phyloP scores from a whole-genome alignment of 2,113 vertebrate species.

The Clinocottus analis region DNA sequence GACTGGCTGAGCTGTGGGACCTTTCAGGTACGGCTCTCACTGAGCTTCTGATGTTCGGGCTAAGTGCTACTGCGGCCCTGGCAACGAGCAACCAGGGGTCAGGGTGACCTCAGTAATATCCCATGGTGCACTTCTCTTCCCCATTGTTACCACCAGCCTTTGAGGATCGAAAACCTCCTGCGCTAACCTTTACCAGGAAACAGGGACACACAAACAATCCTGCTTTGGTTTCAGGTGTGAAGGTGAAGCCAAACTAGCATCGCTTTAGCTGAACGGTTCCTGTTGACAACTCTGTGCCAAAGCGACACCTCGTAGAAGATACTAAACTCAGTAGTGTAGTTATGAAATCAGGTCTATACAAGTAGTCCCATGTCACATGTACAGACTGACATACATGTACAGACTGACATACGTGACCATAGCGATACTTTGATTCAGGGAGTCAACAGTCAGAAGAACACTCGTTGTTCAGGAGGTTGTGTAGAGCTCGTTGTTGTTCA shows the following conservation, averaged over 20 bases:
- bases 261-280: conserved; percentile 42
- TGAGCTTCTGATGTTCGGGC: conserved; percentile 32
- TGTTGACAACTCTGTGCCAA: conserved; percentile 74
- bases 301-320: conserved; percentile 51
- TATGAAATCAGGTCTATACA: conserved; percentile 27
- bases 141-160: conserved; percentile 69
- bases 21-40: conserved; percentile 57
- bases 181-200: conserved; percentile 61
- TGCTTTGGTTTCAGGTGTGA: conserved; percentile 28
- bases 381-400: conserved; percentile 63
- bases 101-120: conserved; percentile 67
- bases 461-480: conserved; percentile 25
- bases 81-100: conserved; percentile 53
- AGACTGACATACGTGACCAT: conserved; percentile 65
- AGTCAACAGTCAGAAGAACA: conserved; percentile 27
- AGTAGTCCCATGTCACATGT: conserved; percentile 35
- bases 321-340: conserved; percentile 17
- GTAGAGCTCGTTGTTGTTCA: too few species aligned
- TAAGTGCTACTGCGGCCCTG: conserved; percentile 59
- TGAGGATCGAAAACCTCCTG: conserved; percentile 60
- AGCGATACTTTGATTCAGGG: conserved; percentile 36
- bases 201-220: conserved; percentile 12
- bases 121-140: conserved; percentile 68
- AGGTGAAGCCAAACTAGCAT: conserved; percentile 22
- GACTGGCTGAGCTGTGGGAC: conserved; percentile 32